These are phyloP conservation scores for Pseudomyrmex gracilis DNA, from an alignment of 1,140 invertebrate genomes.

Conservation along the genomic window DNA sequence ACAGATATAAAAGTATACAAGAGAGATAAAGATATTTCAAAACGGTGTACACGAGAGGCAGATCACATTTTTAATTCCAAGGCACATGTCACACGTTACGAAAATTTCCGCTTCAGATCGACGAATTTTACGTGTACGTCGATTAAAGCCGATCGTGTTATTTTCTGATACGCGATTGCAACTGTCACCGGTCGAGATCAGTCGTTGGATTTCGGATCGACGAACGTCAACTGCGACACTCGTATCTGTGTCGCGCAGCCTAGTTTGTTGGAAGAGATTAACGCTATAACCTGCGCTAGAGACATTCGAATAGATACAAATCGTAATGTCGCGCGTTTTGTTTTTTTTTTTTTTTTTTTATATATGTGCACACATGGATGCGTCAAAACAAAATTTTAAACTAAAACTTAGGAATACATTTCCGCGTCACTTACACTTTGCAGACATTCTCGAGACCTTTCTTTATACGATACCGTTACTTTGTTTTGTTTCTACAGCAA, in stretches of 20 bases:
- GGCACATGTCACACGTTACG: not conserved
- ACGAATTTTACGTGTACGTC: conserved; percentile 26
- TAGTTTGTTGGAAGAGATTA: conserved; percentile 55
- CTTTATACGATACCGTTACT: no score
- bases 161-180: conserved; percentile 56
- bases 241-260: conserved; percentile 55
- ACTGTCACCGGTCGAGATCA: conserved; percentile 50
- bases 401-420: not conserved
- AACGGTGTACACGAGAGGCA: not conserved
- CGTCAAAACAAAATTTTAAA: conserved; percentile 5
- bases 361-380: not conserved
- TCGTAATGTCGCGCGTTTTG: conserved; percentile 43
- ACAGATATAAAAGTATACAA: not conserved
- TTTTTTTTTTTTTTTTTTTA: conserved; percentile 7
- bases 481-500: no score
- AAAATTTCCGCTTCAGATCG: conserved; percentile 16
- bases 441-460: not conserved
- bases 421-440: not conserved
- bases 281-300: conserved; percentile 12
- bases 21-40: not conserved
- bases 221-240: conserved; percentile 40
- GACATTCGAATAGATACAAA: conserved; percentile 39
- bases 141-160: conserved; percentile 43
- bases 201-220: conserved; percentile 43
- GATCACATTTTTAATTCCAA: conserved; percentile 19